Evolutionary conservation across 2,113 vertebrate genomes (phyloP).

Genomic region (Onychorhynchus coronatus): DNA sequence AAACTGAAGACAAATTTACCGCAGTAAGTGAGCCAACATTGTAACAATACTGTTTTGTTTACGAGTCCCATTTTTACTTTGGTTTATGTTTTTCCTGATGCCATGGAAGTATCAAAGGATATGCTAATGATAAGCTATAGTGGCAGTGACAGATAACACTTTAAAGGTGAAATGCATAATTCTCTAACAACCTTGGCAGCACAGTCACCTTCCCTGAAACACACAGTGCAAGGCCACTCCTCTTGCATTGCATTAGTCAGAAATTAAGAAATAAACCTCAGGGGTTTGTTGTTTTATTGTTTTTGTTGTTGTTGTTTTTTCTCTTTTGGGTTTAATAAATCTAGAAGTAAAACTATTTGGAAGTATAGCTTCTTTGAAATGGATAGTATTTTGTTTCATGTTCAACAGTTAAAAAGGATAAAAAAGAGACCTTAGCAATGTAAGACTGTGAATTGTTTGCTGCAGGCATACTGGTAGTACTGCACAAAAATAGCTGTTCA

Average conservation of each 20-base stretch:
- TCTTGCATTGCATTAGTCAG: not conserved
- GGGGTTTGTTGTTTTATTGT: not conserved
- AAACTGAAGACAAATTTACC: not conserved
- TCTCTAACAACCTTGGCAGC: not conserved
- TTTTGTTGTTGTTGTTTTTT: not conserved
- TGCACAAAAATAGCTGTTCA: not conserved
- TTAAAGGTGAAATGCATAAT: not conserved
- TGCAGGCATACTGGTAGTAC: not conserved
- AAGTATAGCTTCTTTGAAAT: not conserved
- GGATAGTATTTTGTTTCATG: not conserved
- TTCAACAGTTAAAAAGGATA: not conserved
- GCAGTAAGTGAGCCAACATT: not conserved
- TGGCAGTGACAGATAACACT: not conserved
- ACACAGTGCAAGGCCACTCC: not conserved
- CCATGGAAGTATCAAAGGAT: not conserved
- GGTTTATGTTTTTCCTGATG: not conserved
- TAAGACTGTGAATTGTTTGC: not conserved
- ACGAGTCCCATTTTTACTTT: not conserved
- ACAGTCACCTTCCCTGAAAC: not conserved
- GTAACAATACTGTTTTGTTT: not conserved
- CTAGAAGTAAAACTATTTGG: not conserved
- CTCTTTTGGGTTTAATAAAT: not conserved
- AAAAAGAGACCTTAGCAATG: not conserved
- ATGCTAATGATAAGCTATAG: not conserved
- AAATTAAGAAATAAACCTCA: not conserved